Conservation (phyloP, 2,113 vertebrate genomes). For the Hydrolagus affinis region DNA sequence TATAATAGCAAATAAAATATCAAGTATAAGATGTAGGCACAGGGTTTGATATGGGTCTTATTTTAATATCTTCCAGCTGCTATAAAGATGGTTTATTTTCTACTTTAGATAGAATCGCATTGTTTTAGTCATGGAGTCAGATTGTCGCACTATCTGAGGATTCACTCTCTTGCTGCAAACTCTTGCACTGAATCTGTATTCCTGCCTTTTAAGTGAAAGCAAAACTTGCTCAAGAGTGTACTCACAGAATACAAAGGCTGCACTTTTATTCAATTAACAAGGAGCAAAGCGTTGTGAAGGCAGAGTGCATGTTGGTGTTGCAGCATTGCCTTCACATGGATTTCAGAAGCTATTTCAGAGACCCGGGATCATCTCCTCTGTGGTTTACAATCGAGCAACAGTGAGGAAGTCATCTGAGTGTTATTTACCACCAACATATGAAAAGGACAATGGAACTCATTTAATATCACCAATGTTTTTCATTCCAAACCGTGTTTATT, state of each 20-base stretch:
- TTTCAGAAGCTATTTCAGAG: not conserved
- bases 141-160: not conserved
- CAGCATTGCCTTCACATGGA: not conserved
- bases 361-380: not conserved
- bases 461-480: not conserved
- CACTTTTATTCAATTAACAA: not conserved
- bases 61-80: constrained; percentile 2
- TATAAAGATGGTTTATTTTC: not conserved
- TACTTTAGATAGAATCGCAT: not conserved
- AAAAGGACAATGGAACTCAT: not conserved
- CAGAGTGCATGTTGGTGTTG: not conserved
- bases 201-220: not conserved
- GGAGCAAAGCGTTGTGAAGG: not conserved
- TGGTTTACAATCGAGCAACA: not conserved
- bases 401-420: not conserved
- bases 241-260: not conserved
- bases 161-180: no score
- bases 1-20: not conserved
- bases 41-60: not conserved
- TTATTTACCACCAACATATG: not conserved
- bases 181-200: no score
- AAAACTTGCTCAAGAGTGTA: not conserved
- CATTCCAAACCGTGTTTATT: not conserved
- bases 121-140: not conserved
- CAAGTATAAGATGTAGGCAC: not conserved